phyloP scores from a whole-genome alignment of 2,888 invertebrate species.

The Mythimna ferrago region DNA sequence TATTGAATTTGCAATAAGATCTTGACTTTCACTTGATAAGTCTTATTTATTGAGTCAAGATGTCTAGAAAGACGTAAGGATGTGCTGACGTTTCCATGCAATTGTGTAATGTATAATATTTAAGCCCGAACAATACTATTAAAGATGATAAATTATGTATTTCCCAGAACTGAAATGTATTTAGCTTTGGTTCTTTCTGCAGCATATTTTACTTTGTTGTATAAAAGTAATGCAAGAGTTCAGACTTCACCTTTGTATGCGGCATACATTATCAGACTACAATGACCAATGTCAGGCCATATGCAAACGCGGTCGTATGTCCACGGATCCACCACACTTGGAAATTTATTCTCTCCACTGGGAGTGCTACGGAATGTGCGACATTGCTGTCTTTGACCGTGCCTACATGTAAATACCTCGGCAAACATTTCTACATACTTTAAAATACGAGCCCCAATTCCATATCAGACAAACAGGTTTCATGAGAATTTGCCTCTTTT shows the following conservation, averaged over 20 bases:
- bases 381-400: conserved; percentile 59
- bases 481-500: conserved; percentile 22
- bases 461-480: conserved; percentile 19
- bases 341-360: conserved; percentile 73
- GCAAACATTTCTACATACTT: conserved; percentile 42
- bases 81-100: conserved; percentile 15
- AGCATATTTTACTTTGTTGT: conserved; percentile 4
- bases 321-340: conserved; percentile 67
- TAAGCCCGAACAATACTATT: conserved; percentile 9
- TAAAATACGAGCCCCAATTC: conserved; percentile 47
- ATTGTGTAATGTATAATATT: conserved; percentile 28
- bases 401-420: conserved; percentile 54
- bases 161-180: conserved; percentile 24
- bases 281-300: conserved; percentile 62
- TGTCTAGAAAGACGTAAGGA: conserved; percentile 8
- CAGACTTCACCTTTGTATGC: conserved; percentile 44
- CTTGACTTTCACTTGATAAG: conserved; percentile 68
- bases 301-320: conserved; percentile 60
- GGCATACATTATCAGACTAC: conserved; percentile 56
- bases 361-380: conserved; percentile 68
- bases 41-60: conserved; percentile 46
- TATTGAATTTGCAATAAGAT: conserved; percentile 73
- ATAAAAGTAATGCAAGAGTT: conserved; percentile 34
- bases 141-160: conserved; percentile 33
- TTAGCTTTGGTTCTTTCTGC: conserved; percentile 23